Conservation (phyloP, 1,140 invertebrate species). For the Eurosta solidaginis region DNA sequence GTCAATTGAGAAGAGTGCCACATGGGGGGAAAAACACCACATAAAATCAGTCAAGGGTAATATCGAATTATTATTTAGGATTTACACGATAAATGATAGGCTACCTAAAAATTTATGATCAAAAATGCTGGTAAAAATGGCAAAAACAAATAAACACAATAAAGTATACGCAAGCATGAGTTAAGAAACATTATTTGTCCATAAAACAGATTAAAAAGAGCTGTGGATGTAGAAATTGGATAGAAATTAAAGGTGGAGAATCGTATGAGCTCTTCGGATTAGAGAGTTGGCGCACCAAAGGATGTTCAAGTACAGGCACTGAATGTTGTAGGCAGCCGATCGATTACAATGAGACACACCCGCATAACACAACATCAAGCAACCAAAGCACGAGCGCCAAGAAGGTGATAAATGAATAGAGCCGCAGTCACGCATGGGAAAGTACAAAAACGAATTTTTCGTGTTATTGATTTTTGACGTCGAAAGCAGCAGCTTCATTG, state of each 20-base stretch:
- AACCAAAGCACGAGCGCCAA: conserved; percentile 4
- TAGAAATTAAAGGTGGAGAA: neutral
- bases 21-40: neutral
- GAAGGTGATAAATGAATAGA: conserved; percentile 15
- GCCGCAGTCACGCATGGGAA: neutral
- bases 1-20: neutral
- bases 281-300: neutral
- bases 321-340: neutral
- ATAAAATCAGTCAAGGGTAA: neutral
- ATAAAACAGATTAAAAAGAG: neutral
- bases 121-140: neutral
- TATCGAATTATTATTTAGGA: conserved; percentile 1
- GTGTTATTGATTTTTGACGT: conserved; percentile 18
- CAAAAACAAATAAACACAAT: neutral
- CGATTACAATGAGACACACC: neutral
- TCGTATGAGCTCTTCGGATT: neutral
- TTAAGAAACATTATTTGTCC: neutral
- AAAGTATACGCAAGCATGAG: neutral
- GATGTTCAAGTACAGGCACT: neutral
- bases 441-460: conserved; percentile 7
- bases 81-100: neutral
- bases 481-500: neutral
- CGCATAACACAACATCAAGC: neutral
- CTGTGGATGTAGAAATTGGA: neutral
- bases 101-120: neutral